Conservation (phyloP, 1,140 invertebrate species). For the Cotesia typhae region DNA sequence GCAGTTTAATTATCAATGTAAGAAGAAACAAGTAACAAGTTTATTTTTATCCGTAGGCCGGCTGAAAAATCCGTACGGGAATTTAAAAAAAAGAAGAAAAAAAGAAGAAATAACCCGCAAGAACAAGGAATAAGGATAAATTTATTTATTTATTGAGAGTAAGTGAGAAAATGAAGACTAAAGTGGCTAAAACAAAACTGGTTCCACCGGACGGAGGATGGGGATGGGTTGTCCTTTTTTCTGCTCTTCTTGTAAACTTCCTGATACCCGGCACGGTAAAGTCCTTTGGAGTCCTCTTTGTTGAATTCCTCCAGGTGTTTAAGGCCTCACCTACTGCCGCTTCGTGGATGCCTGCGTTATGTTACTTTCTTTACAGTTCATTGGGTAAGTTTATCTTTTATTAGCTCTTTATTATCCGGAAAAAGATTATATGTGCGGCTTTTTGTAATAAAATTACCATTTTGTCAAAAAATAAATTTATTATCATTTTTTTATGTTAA, state of each 20-base stretch:
- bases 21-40: no score
- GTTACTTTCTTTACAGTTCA: slow-evolving; percentile 85
- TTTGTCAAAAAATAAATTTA: no score
- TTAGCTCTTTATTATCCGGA: slow-evolving; percentile 24
- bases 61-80: no score
- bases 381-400: slow-evolving; percentile 69
- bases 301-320: slow-evolving; percentile 81
- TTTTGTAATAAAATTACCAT: no score
- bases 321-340: slow-evolving; percentile 75
- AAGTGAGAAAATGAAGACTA: slow-evolving; percentile 38
- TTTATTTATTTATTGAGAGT: background rate
- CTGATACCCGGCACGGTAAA: slow-evolving; percentile 84
- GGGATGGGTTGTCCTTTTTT: slow-evolving; percentile 82
- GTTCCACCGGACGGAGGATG: slow-evolving; percentile 75
- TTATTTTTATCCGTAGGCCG: no score
- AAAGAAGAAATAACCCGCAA: no score
- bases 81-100: no score
- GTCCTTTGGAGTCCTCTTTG: slow-evolving; percentile 83
- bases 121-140: slow-evolving; percentile 6
- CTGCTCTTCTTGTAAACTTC: slow-evolving; percentile 79
- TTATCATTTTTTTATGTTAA: no score
- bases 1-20: no score
- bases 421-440: no score
- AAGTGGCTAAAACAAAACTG: slow-evolving; percentile 61
- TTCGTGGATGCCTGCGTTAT: slow-evolving; percentile 81